phyloP scores from a whole-genome alignment of 2,888 invertebrate genomes.

The Cheiracanthium punctorium region DNA sequence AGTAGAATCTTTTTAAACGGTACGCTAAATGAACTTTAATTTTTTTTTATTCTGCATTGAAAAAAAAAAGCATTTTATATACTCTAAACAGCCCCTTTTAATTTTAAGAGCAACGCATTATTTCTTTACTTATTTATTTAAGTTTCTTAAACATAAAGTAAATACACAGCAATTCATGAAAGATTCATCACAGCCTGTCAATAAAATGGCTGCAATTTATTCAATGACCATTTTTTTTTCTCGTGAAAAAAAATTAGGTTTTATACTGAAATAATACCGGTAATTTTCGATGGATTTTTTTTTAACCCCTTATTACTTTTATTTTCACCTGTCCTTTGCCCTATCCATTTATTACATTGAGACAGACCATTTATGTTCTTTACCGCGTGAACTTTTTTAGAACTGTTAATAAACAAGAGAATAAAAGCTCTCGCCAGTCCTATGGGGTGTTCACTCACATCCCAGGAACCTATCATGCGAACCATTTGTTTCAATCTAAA shows the following conservation, averaged over 20 bases:
- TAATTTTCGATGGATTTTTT: background rate
- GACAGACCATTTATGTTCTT: constrained; percentile 3
- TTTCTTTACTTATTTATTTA: too few relatives aligned
- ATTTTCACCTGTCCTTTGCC: background rate
- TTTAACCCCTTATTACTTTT: background rate
- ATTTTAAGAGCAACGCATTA: too few relatives aligned
- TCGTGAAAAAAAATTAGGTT: background rate
- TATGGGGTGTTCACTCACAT: background rate
- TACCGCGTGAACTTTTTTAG: constrained; percentile 14
- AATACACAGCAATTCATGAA: too few relatives aligned
- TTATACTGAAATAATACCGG: background rate
- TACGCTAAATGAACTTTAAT: too few relatives aligned
- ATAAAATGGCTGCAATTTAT: background rate
- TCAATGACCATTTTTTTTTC: background rate
- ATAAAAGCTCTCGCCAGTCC: background rate
- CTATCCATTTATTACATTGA: background rate
- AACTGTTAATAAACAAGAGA: constrained; percentile 4
- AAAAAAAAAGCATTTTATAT: too few relatives aligned
- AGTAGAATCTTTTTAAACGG: too few relatives aligned
- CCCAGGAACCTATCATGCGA: constrained; percentile 8
- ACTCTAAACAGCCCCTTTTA: too few relatives aligned
- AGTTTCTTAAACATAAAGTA: too few relatives aligned
- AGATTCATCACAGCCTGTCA: background rate
- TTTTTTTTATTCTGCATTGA: too few relatives aligned
- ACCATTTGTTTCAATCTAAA: constrained; percentile 50